Evolutionary conservation across 2,888 invertebrate species (phyloP).

Genomic region (Phoenoteleia sp.): DNA sequence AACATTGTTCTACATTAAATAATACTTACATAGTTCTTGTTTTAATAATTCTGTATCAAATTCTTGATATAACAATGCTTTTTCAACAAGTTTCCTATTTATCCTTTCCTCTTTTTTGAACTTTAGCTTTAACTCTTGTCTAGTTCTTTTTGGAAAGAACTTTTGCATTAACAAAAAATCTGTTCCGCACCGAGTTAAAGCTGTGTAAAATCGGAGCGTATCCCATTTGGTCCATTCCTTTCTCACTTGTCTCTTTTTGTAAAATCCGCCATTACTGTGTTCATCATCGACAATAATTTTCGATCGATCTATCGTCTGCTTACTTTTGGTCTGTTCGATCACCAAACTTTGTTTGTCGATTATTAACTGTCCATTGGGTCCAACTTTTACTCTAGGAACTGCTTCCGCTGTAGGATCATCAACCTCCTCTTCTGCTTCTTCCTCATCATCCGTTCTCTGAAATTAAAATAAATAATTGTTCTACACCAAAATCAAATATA

Average conservation of each 20-base stretch:
- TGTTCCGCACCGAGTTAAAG: constrained; percentile 95
- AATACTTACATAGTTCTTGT: constrained; percentile 86
- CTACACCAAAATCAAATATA: no score
- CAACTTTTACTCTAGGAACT: constrained; percentile 95
- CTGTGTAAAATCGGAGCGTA: constrained; percentile 96
- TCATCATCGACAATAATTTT: constrained; percentile 90
- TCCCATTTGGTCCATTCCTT: constrained; percentile 93
- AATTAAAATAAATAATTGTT: no score
- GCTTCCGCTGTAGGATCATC: constrained; percentile 88
- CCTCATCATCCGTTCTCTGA: constrained; percentile 74
- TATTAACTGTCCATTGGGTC: constrained; percentile 94
- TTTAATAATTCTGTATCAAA: constrained; percentile 90
- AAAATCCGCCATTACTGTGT: constrained; percentile 88
- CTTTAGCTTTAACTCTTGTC: constrained; percentile 96
- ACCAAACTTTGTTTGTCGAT: constrained; percentile 95
- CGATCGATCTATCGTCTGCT: constrained; percentile 90
- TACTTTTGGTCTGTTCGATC: constrained; percentile 91
- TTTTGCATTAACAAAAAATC: constrained; percentile 97
- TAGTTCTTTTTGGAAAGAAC: constrained; percentile 92
- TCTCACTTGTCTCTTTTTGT: constrained; percentile 90
- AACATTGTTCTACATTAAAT: constrained; percentile 83
- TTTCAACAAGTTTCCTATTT: constrained; percentile 92
- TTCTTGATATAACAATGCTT: constrained; percentile 90
- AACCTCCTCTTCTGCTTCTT: constrained; percentile 81
- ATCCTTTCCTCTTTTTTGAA: constrained; percentile 96